Base-by-base conservation (phyloP, 2,113 vertebrate species). In the Taxidea taxus region DNA sequence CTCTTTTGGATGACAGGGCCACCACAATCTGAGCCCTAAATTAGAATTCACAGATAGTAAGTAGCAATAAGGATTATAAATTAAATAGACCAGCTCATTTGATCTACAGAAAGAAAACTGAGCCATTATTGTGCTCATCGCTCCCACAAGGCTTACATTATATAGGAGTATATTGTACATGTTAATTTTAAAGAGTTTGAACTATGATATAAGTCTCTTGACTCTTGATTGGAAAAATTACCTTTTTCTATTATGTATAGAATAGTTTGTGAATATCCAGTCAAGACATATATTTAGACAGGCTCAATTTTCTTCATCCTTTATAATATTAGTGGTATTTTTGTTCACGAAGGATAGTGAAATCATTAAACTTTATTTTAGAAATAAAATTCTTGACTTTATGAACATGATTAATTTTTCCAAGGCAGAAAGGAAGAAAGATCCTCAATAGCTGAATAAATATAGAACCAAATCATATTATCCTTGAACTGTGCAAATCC, bases 361-460 rank as follows among this genome's bases (percentile, higher is more conserved):
- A 70, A 72, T 91, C 42, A 84, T 39, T 84, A 49, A 66, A 16
- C 8, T 86, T 0, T 23, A 85, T 68, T 90, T 90, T 93, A 96
- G 60, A 94, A 93, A 58, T 85, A 62, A 78, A 84, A 21, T 54
- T 85, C 49, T 94, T 90, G 10, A 84, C 29, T 90, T 68, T 68
- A 83, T 90, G 66, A 87, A 87, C 34, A 56, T 60, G 16, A 80
- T 90, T 60, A 49, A 27, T 39, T 75, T 91, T 87, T 97, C 27
- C 51, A 78, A 92, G 49, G 14, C 42, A 74, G 21, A 78, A 97
- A 88, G 91, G 42, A 49, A 51, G 37, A 51, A 31, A 42, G 18
- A 60, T 68, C 13, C 20, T 66, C 77, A n/a, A 51, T 66, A 58
- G 42, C 9, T 84, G 29, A 49, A 15, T 83, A 49, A 20, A 44